Evolutionary conservation across 2,797 vertebrate genomes (phyloP).

Genomic region (Antennarius maculatus): DNA sequence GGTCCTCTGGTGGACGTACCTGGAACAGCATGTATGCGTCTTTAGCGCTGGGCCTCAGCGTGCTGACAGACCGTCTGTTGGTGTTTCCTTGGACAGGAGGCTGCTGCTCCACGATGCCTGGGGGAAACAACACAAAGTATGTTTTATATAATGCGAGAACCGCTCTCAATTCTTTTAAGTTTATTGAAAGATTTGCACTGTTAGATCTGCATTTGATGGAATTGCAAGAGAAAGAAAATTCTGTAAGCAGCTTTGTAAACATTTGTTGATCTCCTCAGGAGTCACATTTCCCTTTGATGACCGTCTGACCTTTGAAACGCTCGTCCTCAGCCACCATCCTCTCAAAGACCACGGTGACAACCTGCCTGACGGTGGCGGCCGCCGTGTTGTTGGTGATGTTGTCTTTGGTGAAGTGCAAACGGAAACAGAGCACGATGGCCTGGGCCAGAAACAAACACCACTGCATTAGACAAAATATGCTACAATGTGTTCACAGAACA

Average conservation of each 20-base stretch:
- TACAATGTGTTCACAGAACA: too few species aligned
- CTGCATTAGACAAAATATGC: too few species aligned
- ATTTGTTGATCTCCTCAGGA: neutral
- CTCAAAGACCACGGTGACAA: conserved; percentile 98
- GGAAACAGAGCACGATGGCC: conserved; percentile 99
- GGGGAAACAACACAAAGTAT: neutral
- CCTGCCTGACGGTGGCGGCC: conserved; percentile 95
- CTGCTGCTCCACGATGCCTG: conserved; percentile 87
- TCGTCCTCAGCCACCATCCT: conserved; percentile 98
- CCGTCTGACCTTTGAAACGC: conserved; percentile 86
- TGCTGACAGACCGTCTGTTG: conserved; percentile 93
- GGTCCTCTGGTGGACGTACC: conserved; percentile 81
- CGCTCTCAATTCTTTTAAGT: too few species aligned
- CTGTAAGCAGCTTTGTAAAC: neutral
- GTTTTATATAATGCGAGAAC: neutral
- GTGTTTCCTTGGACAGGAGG: conserved; percentile 91
- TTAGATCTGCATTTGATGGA: too few species aligned
- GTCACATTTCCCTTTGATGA: neutral
- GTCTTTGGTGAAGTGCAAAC: conserved; percentile 99
- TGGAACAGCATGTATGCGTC: conserved; percentile 99
- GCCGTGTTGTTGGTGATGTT: conserved; percentile 99
- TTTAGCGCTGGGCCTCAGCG: conserved; percentile 95
- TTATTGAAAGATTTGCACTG: too few species aligned
- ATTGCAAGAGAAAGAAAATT: too few species aligned
- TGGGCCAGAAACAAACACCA: conserved; percentile 55